A percentile compares a stretch with the other conserved stretches of the same genome.
phyloP scores from a whole-genome alignment of 2,888 invertebrate genomes.

The Drosophila mettleri region DNA sequence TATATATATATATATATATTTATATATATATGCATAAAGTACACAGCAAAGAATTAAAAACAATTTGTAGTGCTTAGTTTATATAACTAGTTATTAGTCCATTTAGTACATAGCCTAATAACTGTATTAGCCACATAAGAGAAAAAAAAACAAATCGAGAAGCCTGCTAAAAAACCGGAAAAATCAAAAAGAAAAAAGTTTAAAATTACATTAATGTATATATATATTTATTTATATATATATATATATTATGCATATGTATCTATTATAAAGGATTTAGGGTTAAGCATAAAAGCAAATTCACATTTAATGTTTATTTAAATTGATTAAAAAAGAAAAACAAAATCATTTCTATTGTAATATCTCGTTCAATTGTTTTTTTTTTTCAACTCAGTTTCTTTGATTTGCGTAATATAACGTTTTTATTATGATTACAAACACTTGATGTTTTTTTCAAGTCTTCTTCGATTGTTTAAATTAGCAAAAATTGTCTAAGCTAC shows the following conservation, averaged over 20 bases:
- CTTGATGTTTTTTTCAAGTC: slow-evolving; percentile 20
- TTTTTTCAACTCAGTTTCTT: slow-evolving; percentile 6
- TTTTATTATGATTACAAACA: slow-evolving; percentile 1
- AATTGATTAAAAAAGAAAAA: slow-evolving; percentile 20
- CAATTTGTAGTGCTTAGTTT: slow-evolving; percentile 34
- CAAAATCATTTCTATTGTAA: slow-evolving; percentile 22
- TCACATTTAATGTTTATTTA: slow-evolving; percentile 45
- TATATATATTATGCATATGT: slow-evolving; percentile 10
- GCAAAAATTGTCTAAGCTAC: slow-evolving; percentile 18
- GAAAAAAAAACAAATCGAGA: slow-evolving; percentile 23
- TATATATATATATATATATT: background rate
- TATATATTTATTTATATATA: slow-evolving; percentile 5
- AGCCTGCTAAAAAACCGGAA: slow-evolving; percentile 8
- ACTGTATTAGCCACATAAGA: slow-evolving; percentile 57
- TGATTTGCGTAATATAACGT: background rate
- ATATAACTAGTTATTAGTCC: slow-evolving; percentile 40
- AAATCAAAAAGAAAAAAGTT: slow-evolving; percentile 7
- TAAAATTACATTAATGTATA: background rate
- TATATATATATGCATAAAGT: background rate
- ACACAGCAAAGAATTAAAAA: slow-evolving; percentile 10
- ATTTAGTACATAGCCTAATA: slow-evolving; percentile 31
- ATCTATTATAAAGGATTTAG: slow-evolving; percentile 20
- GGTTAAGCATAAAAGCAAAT: slow-evolving; percentile 28
- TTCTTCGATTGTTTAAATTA: slow-evolving; percentile 27
- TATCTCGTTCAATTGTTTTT: slow-evolving; percentile 10